Percentiles rank a stretch among this genome's conserved stretches.
Conservation (phyloP, 2,113 vertebrate species). For the Pteropus alecto region DNA sequence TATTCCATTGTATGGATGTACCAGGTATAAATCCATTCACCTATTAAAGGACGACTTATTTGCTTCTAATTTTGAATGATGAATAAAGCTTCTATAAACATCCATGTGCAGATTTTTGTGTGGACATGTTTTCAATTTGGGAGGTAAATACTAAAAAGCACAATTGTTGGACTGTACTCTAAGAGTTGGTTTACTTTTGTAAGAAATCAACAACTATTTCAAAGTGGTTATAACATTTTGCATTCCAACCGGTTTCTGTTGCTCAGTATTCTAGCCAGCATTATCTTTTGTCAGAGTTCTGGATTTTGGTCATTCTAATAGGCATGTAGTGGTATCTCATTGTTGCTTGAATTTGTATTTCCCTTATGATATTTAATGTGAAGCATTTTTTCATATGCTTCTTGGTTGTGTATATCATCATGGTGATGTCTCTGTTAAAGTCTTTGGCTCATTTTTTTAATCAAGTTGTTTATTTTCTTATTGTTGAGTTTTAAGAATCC, state of each 20-base stretch:
- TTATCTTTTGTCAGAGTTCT: background rate
- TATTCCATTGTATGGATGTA: background rate
- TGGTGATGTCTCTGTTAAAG: background rate
- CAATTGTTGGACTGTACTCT: background rate
- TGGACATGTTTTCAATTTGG: background rate
- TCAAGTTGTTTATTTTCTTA: background rate
- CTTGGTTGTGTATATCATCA: background rate
- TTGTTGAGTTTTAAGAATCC: background rate
- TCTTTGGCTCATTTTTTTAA: background rate
- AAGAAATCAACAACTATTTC: background rate
- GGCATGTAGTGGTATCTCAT: background rate
- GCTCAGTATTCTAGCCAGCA: background rate
- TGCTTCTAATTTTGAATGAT: background rate
- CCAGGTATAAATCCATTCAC: background rate
- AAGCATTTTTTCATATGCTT: background rate
- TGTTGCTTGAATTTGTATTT: background rate
- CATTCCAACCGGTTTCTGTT: background rate
- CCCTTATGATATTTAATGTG: background rate
- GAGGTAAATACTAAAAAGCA: background rate
- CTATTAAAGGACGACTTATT: background rate
- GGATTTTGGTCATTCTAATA: background rate
- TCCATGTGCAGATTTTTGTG: background rate
- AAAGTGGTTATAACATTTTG: background rate
- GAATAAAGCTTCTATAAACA: background rate
- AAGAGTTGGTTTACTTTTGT: background rate